phyloP scores from a whole-genome alignment of 2,113 vertebrate species.

The Jacana jacana region DNA sequence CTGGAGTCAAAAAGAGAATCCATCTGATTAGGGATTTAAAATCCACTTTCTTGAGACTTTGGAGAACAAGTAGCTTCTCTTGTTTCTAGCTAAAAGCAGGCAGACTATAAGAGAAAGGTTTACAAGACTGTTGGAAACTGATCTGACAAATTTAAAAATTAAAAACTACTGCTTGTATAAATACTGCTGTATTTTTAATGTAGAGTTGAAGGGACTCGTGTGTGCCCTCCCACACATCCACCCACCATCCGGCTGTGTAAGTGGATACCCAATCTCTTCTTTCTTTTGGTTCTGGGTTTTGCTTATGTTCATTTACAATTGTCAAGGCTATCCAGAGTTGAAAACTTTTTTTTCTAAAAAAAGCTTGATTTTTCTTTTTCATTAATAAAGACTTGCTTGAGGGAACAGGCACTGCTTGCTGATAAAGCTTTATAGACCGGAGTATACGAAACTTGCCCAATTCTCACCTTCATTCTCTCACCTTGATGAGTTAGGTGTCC shows the following conservation, averaged over 20 bases:
- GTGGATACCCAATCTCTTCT: neutral
- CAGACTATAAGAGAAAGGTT: neutral
- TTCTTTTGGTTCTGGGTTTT: neutral
- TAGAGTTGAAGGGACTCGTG: neutral
- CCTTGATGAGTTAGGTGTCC: neutral
- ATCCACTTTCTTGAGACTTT: neutral
- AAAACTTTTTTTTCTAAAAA: neutral
- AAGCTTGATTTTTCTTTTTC: neutral
- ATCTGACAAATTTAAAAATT: neutral
- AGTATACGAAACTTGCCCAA: neutral
- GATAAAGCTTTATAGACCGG: neutral
- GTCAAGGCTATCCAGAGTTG: neutral
- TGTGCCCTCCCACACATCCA: conserved; percentile 1
- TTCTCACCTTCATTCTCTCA: neutral
- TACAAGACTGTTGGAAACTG: neutral
- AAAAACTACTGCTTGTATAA: neutral
- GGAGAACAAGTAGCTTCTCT: neutral
- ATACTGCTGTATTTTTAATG: neutral
- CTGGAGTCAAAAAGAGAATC: neutral
- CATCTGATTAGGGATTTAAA: neutral
- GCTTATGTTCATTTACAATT: neutral
- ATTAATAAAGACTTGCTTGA: neutral
- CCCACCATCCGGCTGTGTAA: conserved; percentile 8
- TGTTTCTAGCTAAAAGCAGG: neutral
- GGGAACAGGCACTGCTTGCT: neutral